These are phyloP conservation scores for Camelus dromedarius DNA, from an alignment of 2,113 vertebrate genomes.

Conservation along the genomic window DNA sequence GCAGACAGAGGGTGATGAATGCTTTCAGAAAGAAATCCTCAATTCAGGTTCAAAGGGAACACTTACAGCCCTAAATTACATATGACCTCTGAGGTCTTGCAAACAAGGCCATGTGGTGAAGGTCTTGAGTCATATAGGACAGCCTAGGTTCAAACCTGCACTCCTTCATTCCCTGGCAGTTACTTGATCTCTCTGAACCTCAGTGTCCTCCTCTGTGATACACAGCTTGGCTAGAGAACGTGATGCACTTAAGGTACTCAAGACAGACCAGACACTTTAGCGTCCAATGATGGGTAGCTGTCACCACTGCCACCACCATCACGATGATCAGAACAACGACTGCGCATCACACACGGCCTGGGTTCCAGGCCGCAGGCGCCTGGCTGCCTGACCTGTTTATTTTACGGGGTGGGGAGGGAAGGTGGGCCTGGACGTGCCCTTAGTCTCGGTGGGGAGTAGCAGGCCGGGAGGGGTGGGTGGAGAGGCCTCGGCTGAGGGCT, in stretches of 20 bases:
- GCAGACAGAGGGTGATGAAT: background rate
- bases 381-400: background rate
- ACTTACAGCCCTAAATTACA: background rate
- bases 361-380: background rate
- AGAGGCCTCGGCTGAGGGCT: too few species aligned
- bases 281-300: too few species aligned
- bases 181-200: background rate
- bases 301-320: background rate
- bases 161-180: background rate
- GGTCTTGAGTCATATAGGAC: too few species aligned
- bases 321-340: fast-evolving
- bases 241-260: background rate
- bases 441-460: background rate
- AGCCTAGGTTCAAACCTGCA: background rate
- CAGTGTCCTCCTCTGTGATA: background rate
- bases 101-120: background rate
- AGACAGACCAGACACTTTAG: background rate
- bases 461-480: background rate
- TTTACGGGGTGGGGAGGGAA: fast-evolving
- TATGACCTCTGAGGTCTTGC: background rate
- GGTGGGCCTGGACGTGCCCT: background rate
- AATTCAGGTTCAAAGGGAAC: background rate
- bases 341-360: background rate
- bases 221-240: too few species aligned
- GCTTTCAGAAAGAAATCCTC: background rate